These are phyloP conservation scores for Mastomys coucha DNA, from an alignment of 2,113 vertebrate species.

Conservation along the genomic window DNA sequence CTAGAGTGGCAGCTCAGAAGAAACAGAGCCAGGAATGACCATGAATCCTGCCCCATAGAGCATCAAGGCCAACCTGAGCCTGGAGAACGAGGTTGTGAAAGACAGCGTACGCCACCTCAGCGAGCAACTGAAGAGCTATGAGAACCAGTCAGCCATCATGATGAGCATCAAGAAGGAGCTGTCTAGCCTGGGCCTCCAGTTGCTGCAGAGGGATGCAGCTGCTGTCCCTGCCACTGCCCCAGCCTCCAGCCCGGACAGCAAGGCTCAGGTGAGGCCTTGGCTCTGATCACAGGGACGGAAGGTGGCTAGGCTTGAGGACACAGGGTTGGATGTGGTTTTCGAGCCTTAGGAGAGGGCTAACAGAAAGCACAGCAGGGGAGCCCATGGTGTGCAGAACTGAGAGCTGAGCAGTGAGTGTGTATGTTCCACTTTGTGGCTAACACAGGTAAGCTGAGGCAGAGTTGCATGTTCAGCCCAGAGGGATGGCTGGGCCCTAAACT, in stretches of 20 bases:
- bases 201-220: conserved; percentile 94
- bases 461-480: background rate
- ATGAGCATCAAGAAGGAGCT: conserved; percentile 98
- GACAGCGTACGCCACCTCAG: conserved; percentile 93
- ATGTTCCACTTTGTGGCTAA: background rate
- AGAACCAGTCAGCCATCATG: conserved; percentile 98
- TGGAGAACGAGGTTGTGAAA: conserved; percentile 95
- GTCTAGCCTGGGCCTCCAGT: conserved; percentile 94
- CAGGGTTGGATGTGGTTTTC: background rate
- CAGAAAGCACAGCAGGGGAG: background rate
- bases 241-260: conserved; percentile 75
- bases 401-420: background rate
- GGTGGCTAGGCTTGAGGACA: background rate
- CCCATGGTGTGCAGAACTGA: rapidly evolving
- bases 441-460: background rate
- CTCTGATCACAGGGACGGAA: background rate
- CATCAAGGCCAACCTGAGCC: conserved; percentile 95
- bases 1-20: background rate
- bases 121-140: conserved; percentile 93
- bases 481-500: background rate
- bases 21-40: background rate
- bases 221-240: conserved; percentile 70
- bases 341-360: background rate
- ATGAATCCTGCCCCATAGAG: conserved; percentile 85
- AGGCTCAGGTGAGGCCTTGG: conserved; percentile 89